Base-by-base conservation (phyloP, 1,140 invertebrate genomes). In the Ceratina calcarata region DNA sequence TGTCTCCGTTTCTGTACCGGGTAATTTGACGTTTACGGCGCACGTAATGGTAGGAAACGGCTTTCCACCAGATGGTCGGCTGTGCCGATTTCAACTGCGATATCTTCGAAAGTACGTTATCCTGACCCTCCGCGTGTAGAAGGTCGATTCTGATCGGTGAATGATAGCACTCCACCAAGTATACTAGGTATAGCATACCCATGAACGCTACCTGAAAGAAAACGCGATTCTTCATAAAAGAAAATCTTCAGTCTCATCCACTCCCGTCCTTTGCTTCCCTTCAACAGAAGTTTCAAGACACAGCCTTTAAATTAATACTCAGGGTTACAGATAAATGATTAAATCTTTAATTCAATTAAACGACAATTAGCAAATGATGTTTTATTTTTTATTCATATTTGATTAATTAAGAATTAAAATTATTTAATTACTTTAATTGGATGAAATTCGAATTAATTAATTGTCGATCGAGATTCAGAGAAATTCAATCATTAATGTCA, bases 61-160 rank as follows among this genome's bases (percentile, higher is more conserved):
- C 96, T 89, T 97, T 97, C 97, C 97, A 98, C 97, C 97, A 98
- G 24, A 98, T 95, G 74, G 97, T 95, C 0, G 97, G 97, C 72
- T 95, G 94, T 2, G 96, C 95, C 53, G 94, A 93, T 77, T 95
- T 94, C 94, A 98, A 95, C 67, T 95, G 93, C 67, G 95, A 93
- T 18, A 97, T 94, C 88, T 95, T 95, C 13, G 96, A 94, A 67
- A 96, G 94, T 24, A 97, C 95, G 4, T 95, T 93, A 10, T 94
- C 94, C 3, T 96, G 95, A 83, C 95, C 95, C 55, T 95, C 95
- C 58, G 95, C 94, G 80, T 95, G 94, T 3, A 94, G 91, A 12
- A 95, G 89, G 84, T 95, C 94, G 74, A 95, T 94, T 91, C 94
- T 95, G 83, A 94, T 96, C 77, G 93, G 97, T 81, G 93, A 96